Percentiles rank a stretch among this genome's conserved stretches.
These are phyloP conservation scores for Eulimnadia texana DNA, from an alignment of 1,140 invertebrate species.

Conservation along the genomic window DNA sequence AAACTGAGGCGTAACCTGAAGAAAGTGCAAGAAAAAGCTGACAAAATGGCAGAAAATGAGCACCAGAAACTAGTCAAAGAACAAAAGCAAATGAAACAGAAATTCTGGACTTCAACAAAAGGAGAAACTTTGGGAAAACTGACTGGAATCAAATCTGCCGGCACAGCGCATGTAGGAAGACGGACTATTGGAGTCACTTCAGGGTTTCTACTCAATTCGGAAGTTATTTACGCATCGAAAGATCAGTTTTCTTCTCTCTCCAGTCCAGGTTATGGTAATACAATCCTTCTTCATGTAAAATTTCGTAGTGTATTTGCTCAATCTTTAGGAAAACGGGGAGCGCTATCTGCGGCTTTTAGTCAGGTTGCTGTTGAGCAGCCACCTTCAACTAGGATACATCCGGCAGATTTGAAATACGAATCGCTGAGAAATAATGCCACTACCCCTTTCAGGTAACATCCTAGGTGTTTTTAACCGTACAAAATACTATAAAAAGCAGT, in stretches of 20 bases:
- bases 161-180: constrained; percentile 53
- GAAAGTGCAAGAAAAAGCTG: constrained; percentile 33
- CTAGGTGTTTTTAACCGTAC: too few relatives aligned
- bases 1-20: constrained; percentile 72
- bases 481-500: too few relatives aligned
- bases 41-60: constrained; percentile 54
- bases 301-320: neutral
- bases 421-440: too few relatives aligned
- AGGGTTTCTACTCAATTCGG: constrained; percentile 62
- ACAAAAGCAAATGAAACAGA: constrained; percentile 41
- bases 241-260: too few relatives aligned
- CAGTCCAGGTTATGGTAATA: constrained; percentile 25
- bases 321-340: too few relatives aligned
- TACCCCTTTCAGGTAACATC: too few relatives aligned
- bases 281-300: constrained; percentile 14
- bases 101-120: constrained; percentile 35
- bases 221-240: constrained; percentile 67
- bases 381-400: neutral
- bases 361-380: neutral
- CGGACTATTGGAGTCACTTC: constrained; percentile 58
- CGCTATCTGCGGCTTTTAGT: neutral
- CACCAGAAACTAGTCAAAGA: constrained; percentile 53
- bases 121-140: constrained; percentile 27
- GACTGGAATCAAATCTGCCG: constrained; percentile 25
- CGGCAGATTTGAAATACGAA: neutral